Evolutionary conservation across 2,797 vertebrate genomes (phyloP), one percentile per base, ranked within the genome.

Genomic region (Sternotherus odoratus): DNA sequence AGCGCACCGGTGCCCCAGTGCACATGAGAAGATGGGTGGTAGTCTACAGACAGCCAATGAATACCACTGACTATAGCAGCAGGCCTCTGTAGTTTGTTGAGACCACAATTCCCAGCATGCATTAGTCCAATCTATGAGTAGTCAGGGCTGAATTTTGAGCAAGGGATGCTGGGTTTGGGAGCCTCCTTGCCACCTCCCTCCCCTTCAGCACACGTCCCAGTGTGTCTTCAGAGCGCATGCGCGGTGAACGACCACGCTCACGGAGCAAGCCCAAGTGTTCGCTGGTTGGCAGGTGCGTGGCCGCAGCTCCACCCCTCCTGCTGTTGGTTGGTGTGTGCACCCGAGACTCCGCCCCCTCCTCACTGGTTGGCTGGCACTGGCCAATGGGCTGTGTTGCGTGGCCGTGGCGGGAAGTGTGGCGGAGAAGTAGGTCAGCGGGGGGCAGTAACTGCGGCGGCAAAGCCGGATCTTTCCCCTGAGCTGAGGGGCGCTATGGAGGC

Each of bases 131-230:
- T 5, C 33, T 23, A 21, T 36, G 72, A 26, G 43, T 24, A 2
- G 39, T 16, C 72, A 7, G 23, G 39, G 12, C 12, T 24, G 12
- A 6, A 28, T 28, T 26, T 2, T 5, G 72, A 77, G 80, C 91
- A 72, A 5, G n/a, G 83, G 0, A 21, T 50, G 3, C 39, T 19
- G 92, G 94, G 94, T 54, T 0, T 23, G n/a, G 83, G 39, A 60
- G 91, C 91, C 2, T 0, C 0, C 0, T 3, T 2, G 0, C 0
- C 4, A 0, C 5, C 0, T 19, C 33, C 5, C 0, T 15, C 33
- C 60, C 4, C 60, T 9, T 3, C 60, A 33, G 3, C 12, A 16
- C 28, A 30, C 6, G 6, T 30, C 30, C 57, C 57, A 15, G 30
- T 2, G 5, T 12, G 12, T 33, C 6, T 60, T 30, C 56, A 15